Base-by-base conservation (phyloP, 2,797 vertebrate genomes). In the Microctenopoma stevenorrisi region DNA sequence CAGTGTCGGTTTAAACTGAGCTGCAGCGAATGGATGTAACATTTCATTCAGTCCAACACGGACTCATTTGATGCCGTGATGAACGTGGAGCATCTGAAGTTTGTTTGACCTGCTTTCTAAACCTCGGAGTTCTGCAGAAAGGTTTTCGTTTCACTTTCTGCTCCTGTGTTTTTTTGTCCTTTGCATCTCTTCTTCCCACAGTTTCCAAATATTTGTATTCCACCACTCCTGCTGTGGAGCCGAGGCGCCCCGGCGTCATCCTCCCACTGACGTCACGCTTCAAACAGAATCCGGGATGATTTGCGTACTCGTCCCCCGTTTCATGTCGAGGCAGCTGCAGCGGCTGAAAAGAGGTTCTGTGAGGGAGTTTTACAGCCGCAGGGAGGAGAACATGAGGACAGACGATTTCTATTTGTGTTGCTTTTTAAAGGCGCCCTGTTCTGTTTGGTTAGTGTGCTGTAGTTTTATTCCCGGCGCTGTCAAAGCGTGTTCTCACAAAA, bases 261-360 rank as follows among this genome's bases (percentile, higher is more conserved):
- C 57, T 70, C 70, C 54, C 28, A 10, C 76, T 82, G 79, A 82
- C 82, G 74, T 86, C 79, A 78, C 0, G 64, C 67, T 64, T 82
- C 76, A 80, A 82, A 78, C 65, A 60, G 81, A 76, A 78, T 78
- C 3, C 1, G 1, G 46, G 63, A 86, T 71, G 65, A 73, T 64
- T 44, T 62, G 55, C 30, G 50, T 47, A 7, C 54, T 50, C 49
- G 14, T 7, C 26, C 38, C 7, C n/a, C 15, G 15, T 54, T 50
- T 81, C 78, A 72, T 74, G 78, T 58, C 2, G 42, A 55, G 57
- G 51, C 25, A 1, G 42, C 25, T 30, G 60, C 76, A 51, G 18
- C 2, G 6, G 46, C 65, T 59, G 35, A 37, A 40, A 28, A 49
- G n/a, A 26, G 38, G 30, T 57, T 71, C 6, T 54, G 69, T n/a